Percentiles rank a stretch among this genome's conserved stretches.
phyloP scores from a whole-genome alignment of 2,888 invertebrate species.

The Hemistola chrysoprasaria region DNA sequence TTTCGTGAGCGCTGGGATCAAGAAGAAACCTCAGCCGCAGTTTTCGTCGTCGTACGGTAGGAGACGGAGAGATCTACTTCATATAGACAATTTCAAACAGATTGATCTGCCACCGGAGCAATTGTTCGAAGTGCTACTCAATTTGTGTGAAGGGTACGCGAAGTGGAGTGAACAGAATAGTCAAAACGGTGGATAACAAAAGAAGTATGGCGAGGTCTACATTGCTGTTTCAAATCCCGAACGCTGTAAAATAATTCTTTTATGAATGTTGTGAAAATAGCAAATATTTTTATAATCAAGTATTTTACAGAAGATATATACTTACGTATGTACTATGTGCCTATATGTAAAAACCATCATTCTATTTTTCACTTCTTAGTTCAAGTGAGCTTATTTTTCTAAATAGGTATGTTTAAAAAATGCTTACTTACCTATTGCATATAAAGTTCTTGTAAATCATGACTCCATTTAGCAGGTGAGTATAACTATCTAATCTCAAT shows the following conservation, averaged over 20 bases:
- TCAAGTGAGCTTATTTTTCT: not conserved
- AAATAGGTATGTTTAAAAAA: not conserved
- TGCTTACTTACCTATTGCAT: slow-evolving; percentile 4
- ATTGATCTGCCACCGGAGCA: slow-evolving; percentile 66
- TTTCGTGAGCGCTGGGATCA: slow-evolving; percentile 63
- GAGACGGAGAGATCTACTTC: slow-evolving; percentile 46
- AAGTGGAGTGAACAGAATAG: slow-evolving; percentile 60
- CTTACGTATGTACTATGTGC: no score
- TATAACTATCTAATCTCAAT: slow-evolving; percentile 40
- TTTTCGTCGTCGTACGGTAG: slow-evolving; percentile 67
- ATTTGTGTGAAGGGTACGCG: slow-evolving; percentile 81
- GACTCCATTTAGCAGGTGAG: slow-evolving; percentile 30
- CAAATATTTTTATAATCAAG: no score
- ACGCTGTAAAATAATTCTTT: no score
- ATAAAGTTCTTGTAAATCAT: slow-evolving; percentile 14
- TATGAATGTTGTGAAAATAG: no score
- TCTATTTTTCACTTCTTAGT: no score
- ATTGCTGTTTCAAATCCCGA: no score
- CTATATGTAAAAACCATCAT: no score
- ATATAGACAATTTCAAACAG: slow-evolving; percentile 38
- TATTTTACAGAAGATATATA: no score
- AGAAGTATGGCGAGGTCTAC: no score
- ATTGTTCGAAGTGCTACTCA: slow-evolving; percentile 74
- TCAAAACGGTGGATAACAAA: not conserved
- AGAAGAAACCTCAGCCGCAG: slow-evolving; percentile 68